Evolutionary conservation across 1,140 invertebrate species (phyloP).

Genomic region (Ruditapes philippinarum): DNA sequence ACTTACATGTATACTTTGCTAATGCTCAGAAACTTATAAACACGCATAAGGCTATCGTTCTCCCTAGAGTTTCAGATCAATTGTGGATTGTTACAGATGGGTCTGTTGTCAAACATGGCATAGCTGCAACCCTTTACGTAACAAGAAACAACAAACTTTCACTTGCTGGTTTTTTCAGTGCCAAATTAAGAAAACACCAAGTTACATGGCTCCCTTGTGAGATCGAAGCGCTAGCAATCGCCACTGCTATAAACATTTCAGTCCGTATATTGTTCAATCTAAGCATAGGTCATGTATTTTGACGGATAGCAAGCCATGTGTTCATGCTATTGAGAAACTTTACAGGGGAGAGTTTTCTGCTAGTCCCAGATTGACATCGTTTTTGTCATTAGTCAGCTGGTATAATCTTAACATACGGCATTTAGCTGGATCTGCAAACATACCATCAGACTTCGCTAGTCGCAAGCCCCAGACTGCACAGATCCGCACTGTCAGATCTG

Average conservation of each 20-base stretch:
- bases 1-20: conserved; percentile 29
- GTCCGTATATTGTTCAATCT: conserved; percentile 54
- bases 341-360: conserved; percentile 69
- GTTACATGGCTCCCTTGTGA: conserved; percentile 30
- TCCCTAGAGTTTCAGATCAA: neutral
- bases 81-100: conserved; percentile 58
- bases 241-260: conserved; percentile 37
- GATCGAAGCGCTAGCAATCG: conserved; percentile 14
- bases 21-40: conserved; percentile 12
- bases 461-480: conserved; percentile 18
- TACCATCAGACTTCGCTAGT: conserved; percentile 27
- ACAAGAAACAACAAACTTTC: neutral
- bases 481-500: conserved; percentile 57
- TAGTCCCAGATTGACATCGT: conserved; percentile 64
- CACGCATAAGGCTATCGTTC: conserved; percentile 19
- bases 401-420: neutral
- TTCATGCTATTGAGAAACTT: conserved; percentile 68
- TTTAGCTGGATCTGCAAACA: conserved; percentile 17
- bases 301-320: conserved; percentile 67
- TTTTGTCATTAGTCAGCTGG: conserved; percentile 47
- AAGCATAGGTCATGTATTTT: conserved; percentile 1
- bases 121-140: conserved; percentile 29
- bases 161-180: conserved; percentile 38
- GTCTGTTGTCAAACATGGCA: neutral
- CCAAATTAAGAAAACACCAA: conserved; percentile 29